Evolutionary conservation across 1,140 invertebrate species (phyloP).

Genomic region (Drosophila pseudoobscura): DNA sequence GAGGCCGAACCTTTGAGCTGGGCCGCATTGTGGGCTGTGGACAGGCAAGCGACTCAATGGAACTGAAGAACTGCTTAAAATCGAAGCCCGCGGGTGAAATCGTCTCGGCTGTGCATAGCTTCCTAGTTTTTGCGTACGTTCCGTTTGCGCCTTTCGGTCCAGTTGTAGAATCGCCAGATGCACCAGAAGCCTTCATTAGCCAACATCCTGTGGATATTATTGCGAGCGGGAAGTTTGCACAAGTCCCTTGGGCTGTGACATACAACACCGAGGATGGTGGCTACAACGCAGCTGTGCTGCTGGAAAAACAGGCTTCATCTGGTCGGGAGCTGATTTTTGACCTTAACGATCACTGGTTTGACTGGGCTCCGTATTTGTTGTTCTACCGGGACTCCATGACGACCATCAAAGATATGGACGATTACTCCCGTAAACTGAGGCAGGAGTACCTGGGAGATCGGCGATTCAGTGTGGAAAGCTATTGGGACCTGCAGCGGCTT

Average conservation of each 20-base stretch:
- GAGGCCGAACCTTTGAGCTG: conserved; percentile 85
- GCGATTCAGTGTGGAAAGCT: conserved; percentile 47
- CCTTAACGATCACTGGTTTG: conserved; percentile 52
- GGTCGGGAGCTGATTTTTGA: conserved; percentile 23
- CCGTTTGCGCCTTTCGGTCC: conserved; percentile 86
- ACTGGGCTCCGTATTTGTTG: conserved; percentile 53
- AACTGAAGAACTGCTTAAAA: conserved; percentile 85
- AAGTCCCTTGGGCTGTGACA: conserved; percentile 84
- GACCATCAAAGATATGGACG: conserved; percentile 28
- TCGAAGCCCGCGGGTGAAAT: conserved; percentile 81
- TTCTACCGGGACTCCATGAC: conserved; percentile 38
- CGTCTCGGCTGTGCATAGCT: conserved; percentile 47
- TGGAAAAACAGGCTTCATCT: conserved; percentile 18
- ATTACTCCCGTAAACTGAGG: conserved; percentile 38
- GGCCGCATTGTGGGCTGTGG: conserved; percentile 85
- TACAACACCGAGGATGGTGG: conserved; percentile 84
- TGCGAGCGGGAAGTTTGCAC: conserved; percentile 82
- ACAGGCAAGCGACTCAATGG: conserved; percentile 57
- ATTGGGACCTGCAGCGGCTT: conserved; percentile 47
- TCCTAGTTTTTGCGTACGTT: conserved; percentile 84
- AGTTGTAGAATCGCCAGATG: conserved; percentile 82
- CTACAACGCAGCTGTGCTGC: conserved; percentile 83
- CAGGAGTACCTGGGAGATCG: conserved; percentile 42
- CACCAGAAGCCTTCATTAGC: conserved; percentile 84
- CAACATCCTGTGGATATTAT: conserved; percentile 84